These are phyloP conservation scores for Falco novaeseelandiae DNA, from an alignment of 2,797 vertebrate species.

Conservation along the genomic window DNA sequence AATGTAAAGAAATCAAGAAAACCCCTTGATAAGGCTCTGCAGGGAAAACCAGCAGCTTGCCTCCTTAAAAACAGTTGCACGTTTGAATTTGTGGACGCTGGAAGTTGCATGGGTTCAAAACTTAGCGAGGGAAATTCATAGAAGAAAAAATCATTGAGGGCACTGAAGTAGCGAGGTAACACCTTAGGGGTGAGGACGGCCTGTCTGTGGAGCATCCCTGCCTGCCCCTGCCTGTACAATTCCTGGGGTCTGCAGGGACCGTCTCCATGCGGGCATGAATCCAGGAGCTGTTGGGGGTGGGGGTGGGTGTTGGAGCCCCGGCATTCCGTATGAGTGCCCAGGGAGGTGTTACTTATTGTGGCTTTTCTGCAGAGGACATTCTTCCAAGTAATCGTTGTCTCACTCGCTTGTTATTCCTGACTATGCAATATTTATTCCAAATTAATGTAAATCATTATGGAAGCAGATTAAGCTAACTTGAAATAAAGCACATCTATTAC, in stretches of 20 bases:
- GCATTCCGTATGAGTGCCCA: not conserved
- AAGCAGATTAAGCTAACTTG: not conserved
- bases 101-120: not conserved
- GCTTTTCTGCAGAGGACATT: not conserved
- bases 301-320: not conserved
- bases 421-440: not conserved
- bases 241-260: not conserved
- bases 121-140: not conserved
- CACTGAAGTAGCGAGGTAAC: not conserved
- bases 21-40: not conserved
- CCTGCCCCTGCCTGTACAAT: not conserved
- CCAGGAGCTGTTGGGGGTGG: not conserved
- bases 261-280: not conserved
- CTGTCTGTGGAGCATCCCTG: not conserved
- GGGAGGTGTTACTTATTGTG: not conserved
- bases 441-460: not conserved
- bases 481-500: not conserved
- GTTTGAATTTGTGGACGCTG: not conserved
- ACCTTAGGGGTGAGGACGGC: not conserved
- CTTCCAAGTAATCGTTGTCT: not conserved
- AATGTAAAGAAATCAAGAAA: not conserved
- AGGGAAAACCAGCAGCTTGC: not conserved
- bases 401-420: not conserved
- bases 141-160: not conserved
- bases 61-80: not conserved